Base-by-base conservation (phyloP, 2,113 vertebrate genomes). In the Microtus ochrogaster region DNA sequence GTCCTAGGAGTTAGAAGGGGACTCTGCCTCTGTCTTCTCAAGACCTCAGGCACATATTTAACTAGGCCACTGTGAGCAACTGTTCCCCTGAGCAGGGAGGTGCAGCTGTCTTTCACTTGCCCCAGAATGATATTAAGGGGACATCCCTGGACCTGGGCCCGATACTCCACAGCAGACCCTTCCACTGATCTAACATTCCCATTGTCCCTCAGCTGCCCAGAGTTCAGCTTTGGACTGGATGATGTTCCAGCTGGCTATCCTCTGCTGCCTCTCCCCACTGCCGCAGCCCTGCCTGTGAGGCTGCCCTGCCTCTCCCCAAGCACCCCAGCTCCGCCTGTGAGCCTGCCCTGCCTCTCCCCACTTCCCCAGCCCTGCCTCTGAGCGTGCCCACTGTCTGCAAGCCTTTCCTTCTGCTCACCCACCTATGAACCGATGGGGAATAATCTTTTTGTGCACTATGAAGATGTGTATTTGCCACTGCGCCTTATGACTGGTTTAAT, bases 361-460 rank as follows among this genome's bases (percentile, higher is more conserved):
- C 5, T 2, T 2, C 26, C 13, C 3, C 7, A 22, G 24, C 65
- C 14, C 22, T 1, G 47, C 19, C n/a, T 47, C 47, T 2, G 21
- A 72, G 39, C 30, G 52, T 26, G 21, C 49, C 63, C 16, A 17
- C 7, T 6, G 47, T 77, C 77, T 19, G 28, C 17, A 81, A 88
- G 24, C 14, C 81, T 79, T n/a, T 91, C 74, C 83, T 24, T 19
- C 17, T 16, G 44, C 52, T 68, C 30, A 1, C 5, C n/a, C 14
- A 68, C 79, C 70, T 28, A 17, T 19, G 26, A 58, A 36, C 30
- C 36, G 21, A 8, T 39, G 70, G 3, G 70, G 36, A 73, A 39
- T 73, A 9, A 73, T 10, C 70, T 73, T 73, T 73, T 22, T 21
- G 36, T 73, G 9, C 33, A 36, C 70, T n/a, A 36, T 39, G n/a